Evolutionary conservation across 2,113 vertebrate species (phyloP).

Genomic region (Aspidoscelis tigris): DNA sequence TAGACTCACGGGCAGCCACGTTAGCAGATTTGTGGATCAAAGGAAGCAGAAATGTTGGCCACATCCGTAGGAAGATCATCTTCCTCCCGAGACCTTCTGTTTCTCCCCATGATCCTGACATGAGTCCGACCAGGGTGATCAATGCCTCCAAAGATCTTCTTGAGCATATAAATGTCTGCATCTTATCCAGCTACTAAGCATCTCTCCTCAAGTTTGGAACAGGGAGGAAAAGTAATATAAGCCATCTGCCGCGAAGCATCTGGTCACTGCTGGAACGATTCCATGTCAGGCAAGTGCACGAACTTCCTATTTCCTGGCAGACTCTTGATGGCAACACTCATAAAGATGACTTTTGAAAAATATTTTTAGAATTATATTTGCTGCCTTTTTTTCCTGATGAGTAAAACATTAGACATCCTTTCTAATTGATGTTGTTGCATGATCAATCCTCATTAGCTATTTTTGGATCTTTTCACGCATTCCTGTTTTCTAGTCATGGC

Average conservation of each 20-base stretch:
- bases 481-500: not conserved
- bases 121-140: not conserved
- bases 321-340: constrained; percentile 45
- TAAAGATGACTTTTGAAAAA: constrained; percentile 52
- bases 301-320: constrained; percentile 44
- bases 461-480: constrained; percentile 1
- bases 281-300: constrained; percentile 50
- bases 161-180: not conserved
- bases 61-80: not conserved
- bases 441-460: not conserved
- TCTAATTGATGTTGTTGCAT: constrained; percentile 39
- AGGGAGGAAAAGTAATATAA: constrained; percentile 48
- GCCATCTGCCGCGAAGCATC: constrained; percentile 57
- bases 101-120: not conserved
- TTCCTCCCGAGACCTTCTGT: not conserved
- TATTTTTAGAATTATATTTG: constrained; percentile 52
- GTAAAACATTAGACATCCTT: constrained; percentile 21
- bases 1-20: too few species aligned
- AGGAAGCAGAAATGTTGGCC: not conserved
- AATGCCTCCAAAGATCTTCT: not conserved
- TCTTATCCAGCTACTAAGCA: not conserved
- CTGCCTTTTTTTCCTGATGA: constrained; percentile 35
- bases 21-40: too few species aligned
- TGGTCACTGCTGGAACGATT: constrained; percentile 46
- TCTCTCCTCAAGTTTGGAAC: constrained; percentile 47